Evolutionary conservation across 2,797 vertebrate genomes (phyloP).

Genomic region (Myripristis jacobus): DNA sequence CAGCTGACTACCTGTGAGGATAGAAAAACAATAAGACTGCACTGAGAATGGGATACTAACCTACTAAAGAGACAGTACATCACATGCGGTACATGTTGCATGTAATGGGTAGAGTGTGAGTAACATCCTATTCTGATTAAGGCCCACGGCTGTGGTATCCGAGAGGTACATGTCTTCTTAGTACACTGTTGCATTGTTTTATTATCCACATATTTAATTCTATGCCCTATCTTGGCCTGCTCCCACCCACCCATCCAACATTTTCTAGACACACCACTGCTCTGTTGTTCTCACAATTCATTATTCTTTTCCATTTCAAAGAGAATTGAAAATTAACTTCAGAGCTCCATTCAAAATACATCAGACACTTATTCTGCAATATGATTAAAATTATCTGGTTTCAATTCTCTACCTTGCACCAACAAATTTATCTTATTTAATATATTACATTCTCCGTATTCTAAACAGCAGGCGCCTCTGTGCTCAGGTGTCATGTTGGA

Average conservation of each 20-base stretch:
- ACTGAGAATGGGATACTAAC: too few species aligned
- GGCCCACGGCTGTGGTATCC: too few species aligned
- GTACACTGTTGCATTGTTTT: conserved; percentile 21
- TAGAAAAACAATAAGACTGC: too few species aligned
- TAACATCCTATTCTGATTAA: too few species aligned
- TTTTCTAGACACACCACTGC: conserved; percentile 6
- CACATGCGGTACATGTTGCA: too few species aligned
- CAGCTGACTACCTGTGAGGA: too few species aligned
- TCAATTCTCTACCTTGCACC: conserved; percentile 33
- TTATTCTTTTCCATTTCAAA: conserved; percentile 59
- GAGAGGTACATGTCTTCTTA: too few species aligned
- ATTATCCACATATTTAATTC: conserved; percentile 38
- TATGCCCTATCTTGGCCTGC: conserved; percentile 36
- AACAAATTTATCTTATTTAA: conserved; percentile 45
- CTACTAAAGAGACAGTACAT: too few species aligned
- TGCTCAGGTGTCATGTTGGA: conserved; percentile 53
- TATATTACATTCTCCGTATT: conserved; percentile 42
- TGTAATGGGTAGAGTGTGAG: too few species aligned
- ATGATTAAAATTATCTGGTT: conserved; percentile 55
- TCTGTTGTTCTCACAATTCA: conserved; percentile 59
- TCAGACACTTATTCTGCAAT: conserved; percentile 53
- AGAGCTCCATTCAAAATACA: conserved; percentile 51
- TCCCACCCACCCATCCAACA: conserved; percentile 31
- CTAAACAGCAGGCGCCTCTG: conserved; percentile 17
- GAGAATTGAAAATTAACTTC: conserved; percentile 65